Conservation (phyloP, 2,888 invertebrate species). For the Gortyna flavago region DNA sequence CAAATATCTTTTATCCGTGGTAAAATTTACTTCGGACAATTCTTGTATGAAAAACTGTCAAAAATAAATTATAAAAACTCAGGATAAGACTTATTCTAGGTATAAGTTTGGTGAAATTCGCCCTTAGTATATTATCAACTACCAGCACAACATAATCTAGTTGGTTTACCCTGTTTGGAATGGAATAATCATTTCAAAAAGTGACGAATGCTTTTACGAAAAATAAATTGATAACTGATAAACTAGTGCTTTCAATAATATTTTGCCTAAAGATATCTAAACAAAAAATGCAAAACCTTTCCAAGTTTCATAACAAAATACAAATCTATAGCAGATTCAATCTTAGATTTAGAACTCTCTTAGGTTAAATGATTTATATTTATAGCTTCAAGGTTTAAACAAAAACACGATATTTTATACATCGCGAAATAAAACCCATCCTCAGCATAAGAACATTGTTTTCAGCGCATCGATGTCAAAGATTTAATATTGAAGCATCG, state of each 20-base stretch:
- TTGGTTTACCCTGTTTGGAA: too few species aligned
- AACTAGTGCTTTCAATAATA: neutral
- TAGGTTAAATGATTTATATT: too few species aligned
- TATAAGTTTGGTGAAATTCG: too few species aligned
- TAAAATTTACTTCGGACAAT: too few species aligned
- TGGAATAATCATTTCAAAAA: neutral
- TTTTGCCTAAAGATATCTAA: neutral
- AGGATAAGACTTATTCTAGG: too few species aligned
- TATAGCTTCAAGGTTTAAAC: neutral
- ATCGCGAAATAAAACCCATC: slow-evolving; percentile 45
- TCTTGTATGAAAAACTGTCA: too few species aligned
- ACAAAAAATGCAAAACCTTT: neutral
- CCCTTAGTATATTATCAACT: neutral
- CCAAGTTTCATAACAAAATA: neutral
- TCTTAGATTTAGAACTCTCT: neutral
- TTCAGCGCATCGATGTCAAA: slow-evolving; percentile 75
- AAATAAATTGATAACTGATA: neutral
- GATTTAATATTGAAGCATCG: slow-evolving; percentile 74
- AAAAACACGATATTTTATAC: neutral
- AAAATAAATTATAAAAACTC: too few species aligned
- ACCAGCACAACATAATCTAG: too few species aligned
- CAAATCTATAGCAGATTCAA: neutral
- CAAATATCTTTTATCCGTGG: too few species aligned
- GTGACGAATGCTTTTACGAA: neutral
- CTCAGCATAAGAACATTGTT: slow-evolving; percentile 67